Percentiles rank a stretch among this genome's conserved stretches.
These are phyloP conservation scores for Pseudotriccus pelzelni DNA, from an alignment of 2,797 vertebrate genomes.

Conservation along the genomic window DNA sequence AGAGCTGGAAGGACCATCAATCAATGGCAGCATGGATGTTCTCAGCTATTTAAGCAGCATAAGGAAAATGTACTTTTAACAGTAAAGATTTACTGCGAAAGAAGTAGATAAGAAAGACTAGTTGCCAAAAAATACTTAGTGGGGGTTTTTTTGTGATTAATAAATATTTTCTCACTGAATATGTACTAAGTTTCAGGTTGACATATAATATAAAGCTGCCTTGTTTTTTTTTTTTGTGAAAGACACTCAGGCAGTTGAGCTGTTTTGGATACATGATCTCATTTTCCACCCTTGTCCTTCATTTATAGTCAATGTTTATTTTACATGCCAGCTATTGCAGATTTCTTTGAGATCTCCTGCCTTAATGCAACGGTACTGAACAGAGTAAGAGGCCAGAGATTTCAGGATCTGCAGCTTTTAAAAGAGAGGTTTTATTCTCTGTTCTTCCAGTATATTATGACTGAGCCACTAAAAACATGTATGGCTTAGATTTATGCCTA, in stretches of 20 bases:
- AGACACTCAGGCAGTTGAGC: background rate
- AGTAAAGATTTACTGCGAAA: background rate
- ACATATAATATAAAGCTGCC: background rate
- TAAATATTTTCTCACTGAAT: background rate
- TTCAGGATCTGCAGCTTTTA: background rate
- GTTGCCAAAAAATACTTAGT: background rate
- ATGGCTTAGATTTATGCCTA: background rate
- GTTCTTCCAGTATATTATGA: background rate
- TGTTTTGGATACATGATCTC: background rate
- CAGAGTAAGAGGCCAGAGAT: background rate
- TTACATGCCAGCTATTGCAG: background rate
- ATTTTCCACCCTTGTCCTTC: background rate
- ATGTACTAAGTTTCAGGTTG: background rate
- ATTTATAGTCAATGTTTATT: background rate
- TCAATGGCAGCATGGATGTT: background rate
- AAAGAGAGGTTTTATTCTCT: background rate
- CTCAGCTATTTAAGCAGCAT: background rate
- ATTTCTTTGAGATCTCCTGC: background rate
- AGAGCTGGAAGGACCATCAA: background rate
- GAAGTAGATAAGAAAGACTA: background rate
- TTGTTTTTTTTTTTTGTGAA: background rate
- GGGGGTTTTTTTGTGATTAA: background rate
- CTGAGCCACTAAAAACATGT: background rate
- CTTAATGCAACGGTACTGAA: background rate
- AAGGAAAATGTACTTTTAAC: background rate